Evolutionary conservation across 2,888 invertebrate genomes (phyloP).

Genomic region (Anticlea derivata): DNA sequence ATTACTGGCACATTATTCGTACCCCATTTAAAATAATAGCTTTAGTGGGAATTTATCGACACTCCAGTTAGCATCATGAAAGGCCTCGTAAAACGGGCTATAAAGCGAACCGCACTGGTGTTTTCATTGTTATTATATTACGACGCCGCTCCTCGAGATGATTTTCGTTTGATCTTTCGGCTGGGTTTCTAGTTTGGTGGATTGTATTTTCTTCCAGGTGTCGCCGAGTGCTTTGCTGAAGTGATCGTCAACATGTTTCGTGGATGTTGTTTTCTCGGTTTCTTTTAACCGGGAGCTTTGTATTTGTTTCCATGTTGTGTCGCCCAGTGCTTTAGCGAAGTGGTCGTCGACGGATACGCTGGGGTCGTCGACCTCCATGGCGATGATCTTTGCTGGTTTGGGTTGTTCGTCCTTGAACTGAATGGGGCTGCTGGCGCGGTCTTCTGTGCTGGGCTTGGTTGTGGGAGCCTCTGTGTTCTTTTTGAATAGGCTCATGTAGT

Average conservation of each 20-base stretch:
- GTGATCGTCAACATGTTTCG: constrained; percentile 90
- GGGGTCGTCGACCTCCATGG: constrained; percentile 84
- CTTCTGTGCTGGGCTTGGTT: constrained; percentile 74
- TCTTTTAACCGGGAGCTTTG: constrained; percentile 85
- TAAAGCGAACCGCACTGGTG: constrained; percentile 61
- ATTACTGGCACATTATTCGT: constrained; percentile 45
- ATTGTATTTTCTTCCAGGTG: constrained; percentile 91
- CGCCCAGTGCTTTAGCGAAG: constrained; percentile 94
- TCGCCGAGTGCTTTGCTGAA: constrained; percentile 95
- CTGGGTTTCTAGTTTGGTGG: constrained; percentile 75
- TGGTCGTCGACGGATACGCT: constrained; percentile 93
- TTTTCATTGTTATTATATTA: constrained; percentile 67
- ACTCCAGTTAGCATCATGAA: constrained; percentile 65
- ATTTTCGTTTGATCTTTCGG: constrained; percentile 74
- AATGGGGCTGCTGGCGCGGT: constrained; percentile 78
- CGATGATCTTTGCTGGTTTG: constrained; percentile 72
- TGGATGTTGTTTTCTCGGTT: constrained; percentile 59
- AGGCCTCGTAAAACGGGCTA: constrained; percentile 67
- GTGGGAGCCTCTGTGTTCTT: constrained; percentile 74
- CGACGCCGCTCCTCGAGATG: constrained; percentile 77
- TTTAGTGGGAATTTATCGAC: constrained; percentile 73
- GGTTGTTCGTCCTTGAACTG: constrained; percentile 70
- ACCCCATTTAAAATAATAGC: constrained; percentile 54
- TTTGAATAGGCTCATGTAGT: constrained; percentile 88
- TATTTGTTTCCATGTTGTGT: constrained; percentile 92